These are phyloP conservation scores for Lymantria dispar DNA, from an alignment of 2,888 invertebrate species.

Conservation along the genomic window DNA sequence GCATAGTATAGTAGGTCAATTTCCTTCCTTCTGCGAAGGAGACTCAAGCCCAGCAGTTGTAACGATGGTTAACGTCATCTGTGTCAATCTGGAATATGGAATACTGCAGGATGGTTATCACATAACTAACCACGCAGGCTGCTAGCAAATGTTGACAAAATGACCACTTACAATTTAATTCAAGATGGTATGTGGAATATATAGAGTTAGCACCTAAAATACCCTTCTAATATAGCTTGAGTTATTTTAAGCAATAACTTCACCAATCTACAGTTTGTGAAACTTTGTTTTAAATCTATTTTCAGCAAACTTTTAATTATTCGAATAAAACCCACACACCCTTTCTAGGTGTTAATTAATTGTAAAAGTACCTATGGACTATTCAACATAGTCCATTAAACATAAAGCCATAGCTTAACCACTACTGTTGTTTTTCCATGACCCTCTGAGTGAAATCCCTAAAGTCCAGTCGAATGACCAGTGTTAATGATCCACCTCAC, in stretches of 20 bases:
- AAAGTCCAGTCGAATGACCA: conserved; percentile 59
- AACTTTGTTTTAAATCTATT: conserved; percentile 41
- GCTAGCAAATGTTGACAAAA: too few species aligned
- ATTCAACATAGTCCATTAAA: conserved; percentile 70
- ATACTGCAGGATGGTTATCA: too few species aligned
- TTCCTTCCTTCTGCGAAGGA: too few species aligned
- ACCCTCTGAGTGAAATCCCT: conserved; percentile 64
- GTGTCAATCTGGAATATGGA: too few species aligned
- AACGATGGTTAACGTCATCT: too few species aligned
- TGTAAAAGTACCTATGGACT: conserved; percentile 58
- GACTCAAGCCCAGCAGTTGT: too few species aligned
- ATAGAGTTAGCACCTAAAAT: too few species aligned
- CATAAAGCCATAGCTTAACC: conserved; percentile 59
- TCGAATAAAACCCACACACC: conserved; percentile 40
- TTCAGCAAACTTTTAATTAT: conserved; percentile 35
- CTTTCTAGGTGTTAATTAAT: conserved; percentile 71
- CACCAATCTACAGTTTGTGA: conserved; percentile 10
- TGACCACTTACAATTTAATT: too few species aligned
- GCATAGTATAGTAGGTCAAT: too few species aligned
- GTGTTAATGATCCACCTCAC: conserved; percentile 22
- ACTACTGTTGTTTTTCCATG: conserved; percentile 63
- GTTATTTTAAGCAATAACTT: conserved; percentile 22
- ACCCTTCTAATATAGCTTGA: conserved; percentile 9
- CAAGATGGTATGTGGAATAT: too few species aligned
- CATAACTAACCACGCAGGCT: too few species aligned